These are phyloP conservation scores for Thamnaconus septentrionalis DNA, from an alignment of 2,113 vertebrate genomes.

Conservation along the genomic window DNA sequence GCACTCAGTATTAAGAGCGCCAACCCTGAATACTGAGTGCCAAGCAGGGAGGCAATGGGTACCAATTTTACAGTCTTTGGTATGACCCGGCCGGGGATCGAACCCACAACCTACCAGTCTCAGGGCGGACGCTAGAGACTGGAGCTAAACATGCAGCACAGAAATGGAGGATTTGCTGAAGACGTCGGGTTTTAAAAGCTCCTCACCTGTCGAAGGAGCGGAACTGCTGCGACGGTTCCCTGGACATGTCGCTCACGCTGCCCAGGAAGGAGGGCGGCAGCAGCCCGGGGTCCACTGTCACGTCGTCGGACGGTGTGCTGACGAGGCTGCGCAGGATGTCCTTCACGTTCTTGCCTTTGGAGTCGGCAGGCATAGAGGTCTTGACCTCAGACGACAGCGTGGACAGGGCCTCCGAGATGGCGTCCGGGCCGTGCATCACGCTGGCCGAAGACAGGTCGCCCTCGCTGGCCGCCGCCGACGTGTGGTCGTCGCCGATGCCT, in stretches of 20 bases:
- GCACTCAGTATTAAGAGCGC: too few relatives aligned
- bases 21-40: too few relatives aligned
- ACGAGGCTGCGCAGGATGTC: slow-evolving; percentile 96
- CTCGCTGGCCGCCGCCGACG: slow-evolving; percentile 57
- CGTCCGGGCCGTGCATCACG: slow-evolving; percentile 83
- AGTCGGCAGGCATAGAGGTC: slow-evolving; percentile 72
- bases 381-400: slow-evolving; percentile 91
- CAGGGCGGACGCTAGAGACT: too few relatives aligned
- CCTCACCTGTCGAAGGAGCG: slow-evolving; percentile 93
- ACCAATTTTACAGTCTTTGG: too few relatives aligned
- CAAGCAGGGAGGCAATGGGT: too few relatives aligned
- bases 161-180: too few relatives aligned
- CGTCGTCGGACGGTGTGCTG: slow-evolving; percentile 81
- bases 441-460: slow-evolving; percentile 39
- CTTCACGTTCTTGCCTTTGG: slow-evolving; percentile 89
- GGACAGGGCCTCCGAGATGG: slow-evolving; percentile 88
- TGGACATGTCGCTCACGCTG: slow-evolving; percentile 73
- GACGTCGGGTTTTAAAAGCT: too few relatives aligned
- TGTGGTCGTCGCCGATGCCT: slow-evolving; percentile 82
- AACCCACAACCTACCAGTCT: not conserved
- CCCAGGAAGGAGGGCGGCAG: slow-evolving; percentile 86
- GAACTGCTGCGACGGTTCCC: slow-evolving; percentile 73
- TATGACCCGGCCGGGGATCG: too few relatives aligned
- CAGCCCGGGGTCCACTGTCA: slow-evolving; percentile 81
- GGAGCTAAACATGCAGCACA: too few relatives aligned